Percentiles rank a stretch among this genome's conserved stretches.
Evolutionary conservation across 64 coral and sea anemone species (phyloP).

Genomic region (Stichodactyla helianthus): DNA sequence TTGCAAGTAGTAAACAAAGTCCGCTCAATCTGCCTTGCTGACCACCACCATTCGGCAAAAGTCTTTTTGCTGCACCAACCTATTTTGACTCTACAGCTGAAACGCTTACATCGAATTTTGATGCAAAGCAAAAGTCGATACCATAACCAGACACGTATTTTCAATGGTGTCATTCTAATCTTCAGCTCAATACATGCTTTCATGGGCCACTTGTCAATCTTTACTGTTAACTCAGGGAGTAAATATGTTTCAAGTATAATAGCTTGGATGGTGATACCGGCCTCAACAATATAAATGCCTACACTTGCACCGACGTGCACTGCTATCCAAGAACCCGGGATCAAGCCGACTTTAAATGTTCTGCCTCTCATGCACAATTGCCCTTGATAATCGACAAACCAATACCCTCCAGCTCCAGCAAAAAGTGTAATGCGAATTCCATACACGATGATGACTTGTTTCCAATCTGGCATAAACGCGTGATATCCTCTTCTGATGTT

Average conservation of each 20-base stretch:
- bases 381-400: constrained; percentile 75
- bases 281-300: constrained; percentile 65
- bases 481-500: constrained; percentile 65
- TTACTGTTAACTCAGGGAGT: constrained; percentile 78
- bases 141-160: constrained; percentile 95
- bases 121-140: constrained; percentile 85
- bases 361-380: constrained; percentile 76
- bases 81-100: constrained; percentile 71
- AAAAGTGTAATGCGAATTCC: constrained; percentile 80
- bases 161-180: constrained; percentile 85
- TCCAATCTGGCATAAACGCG: constrained; percentile 64
- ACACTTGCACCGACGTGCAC: constrained; percentile 77
- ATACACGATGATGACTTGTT: constrained; percentile 67
- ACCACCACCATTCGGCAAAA: constrained; percentile 93
- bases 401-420: constrained; percentile 82
- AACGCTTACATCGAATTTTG: constrained; percentile 57
- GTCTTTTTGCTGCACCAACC: constrained; percentile 93
- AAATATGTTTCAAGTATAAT: constrained; percentile 86
- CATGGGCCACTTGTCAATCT: constrained; percentile 87
- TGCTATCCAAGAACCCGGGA: constrained; percentile 87
- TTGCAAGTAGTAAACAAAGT: constrained; percentile 80
- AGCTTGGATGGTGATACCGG: constrained; percentile 88
- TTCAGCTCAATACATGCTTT: constrained; percentile 81
- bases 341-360: constrained; percentile 66
- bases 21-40: constrained; percentile 64